Evolutionary conservation across 2,888 invertebrate genomes (phyloP).

Genomic region (Cyclophora punctaria): DNA sequence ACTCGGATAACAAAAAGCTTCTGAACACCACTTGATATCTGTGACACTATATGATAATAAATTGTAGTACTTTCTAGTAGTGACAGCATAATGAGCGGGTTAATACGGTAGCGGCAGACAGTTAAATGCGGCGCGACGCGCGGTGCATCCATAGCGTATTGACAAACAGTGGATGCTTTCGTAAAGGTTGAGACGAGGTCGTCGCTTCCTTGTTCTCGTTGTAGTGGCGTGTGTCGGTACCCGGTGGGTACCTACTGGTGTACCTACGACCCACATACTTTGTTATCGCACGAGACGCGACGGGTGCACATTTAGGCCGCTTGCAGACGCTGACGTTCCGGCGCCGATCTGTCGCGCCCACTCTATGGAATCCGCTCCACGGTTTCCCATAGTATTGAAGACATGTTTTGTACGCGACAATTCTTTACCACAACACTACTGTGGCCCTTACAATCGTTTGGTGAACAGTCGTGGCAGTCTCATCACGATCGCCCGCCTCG

Average conservation of each 20-base stretch:
- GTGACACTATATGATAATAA: no score
- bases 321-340: no score
- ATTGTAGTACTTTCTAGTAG: no score
- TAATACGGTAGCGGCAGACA: background rate
- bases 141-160: background rate
- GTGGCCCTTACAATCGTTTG: slow-evolving; percentile 36
- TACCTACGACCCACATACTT: slow-evolving; percentile 28
- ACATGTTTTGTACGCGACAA: no score
- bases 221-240: slow-evolving; percentile 1
- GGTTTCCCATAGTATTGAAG: no score
- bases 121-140: background rate
- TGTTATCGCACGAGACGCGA: slow-evolving; percentile 31
- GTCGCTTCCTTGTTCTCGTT: slow-evolving; percentile 27
- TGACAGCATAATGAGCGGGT: no score
- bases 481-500: slow-evolving; percentile 38
- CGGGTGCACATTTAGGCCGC: slow-evolving; percentile 35
- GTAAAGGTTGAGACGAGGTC: slow-evolving; percentile 24
- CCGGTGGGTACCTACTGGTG: background rate
- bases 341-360: no score
- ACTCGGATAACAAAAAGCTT: no score
- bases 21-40: no score
- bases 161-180: slow-evolving; percentile 8
- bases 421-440: no score
- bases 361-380: no score
- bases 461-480: slow-evolving; percentile 27